Percentiles rank a stretch among this genome's conserved stretches.
phyloP scores from a whole-genome alignment of 1,140 invertebrate species.

The Oedothorax gibbosus region DNA sequence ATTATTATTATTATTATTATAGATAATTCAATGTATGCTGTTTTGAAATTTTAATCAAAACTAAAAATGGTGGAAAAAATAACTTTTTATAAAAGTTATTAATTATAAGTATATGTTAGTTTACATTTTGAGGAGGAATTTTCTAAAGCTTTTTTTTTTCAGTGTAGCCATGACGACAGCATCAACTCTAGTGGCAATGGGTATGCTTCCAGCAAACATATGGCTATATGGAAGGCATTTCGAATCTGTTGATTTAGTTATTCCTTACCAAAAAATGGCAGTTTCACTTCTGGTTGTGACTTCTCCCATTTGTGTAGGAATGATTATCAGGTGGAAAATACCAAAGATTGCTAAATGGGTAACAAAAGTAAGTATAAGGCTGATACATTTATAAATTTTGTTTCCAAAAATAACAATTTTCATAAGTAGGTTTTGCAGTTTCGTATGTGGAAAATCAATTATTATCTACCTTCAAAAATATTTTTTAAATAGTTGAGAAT shows the following conservation, averaged over 20 bases:
- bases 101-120: too few relatives aligned
- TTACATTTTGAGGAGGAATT: too few relatives aligned
- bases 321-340: slow-evolving; percentile 65
- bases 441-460: background rate
- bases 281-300: slow-evolving; percentile 66
- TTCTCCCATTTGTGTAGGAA: slow-evolving; percentile 66
- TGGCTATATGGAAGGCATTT: slow-evolving; percentile 67
- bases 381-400: background rate
- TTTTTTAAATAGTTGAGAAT: too few relatives aligned
- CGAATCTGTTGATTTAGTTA: slow-evolving; percentile 64
- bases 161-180: slow-evolving; percentile 69
- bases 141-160: slow-evolving; percentile 6
- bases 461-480: too few relatives aligned
- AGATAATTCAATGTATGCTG: too few relatives aligned
- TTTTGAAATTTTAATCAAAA: too few relatives aligned
- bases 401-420: background rate
- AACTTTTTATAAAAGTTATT: too few relatives aligned
- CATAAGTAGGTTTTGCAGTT: background rate
- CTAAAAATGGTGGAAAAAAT: too few relatives aligned
- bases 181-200: slow-evolving; percentile 66
- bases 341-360: slow-evolving; percentile 64
- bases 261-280: slow-evolving; percentile 68
- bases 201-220: slow-evolving; percentile 68
- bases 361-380: slow-evolving; percentile 62
- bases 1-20: too few relatives aligned